Percentiles rank a stretch among this genome's conserved stretches.
phyloP scores from a whole-genome alignment of 1,140 invertebrate genomes.

The Drosophila punjabiensis region DNA sequence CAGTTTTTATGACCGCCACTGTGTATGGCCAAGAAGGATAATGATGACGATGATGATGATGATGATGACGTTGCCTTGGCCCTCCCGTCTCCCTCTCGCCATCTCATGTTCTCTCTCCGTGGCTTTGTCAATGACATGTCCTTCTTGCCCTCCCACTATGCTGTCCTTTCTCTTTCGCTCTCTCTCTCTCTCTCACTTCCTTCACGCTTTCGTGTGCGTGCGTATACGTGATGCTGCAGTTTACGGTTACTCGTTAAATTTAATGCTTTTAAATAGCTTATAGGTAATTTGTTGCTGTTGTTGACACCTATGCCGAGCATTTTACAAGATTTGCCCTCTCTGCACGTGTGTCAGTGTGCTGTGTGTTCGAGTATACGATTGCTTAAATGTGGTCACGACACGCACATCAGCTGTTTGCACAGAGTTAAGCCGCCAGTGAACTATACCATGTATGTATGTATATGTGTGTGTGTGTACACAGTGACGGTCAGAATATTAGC shows the following conservation, averaged over 20 bases:
- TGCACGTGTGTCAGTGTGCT: constrained; percentile 18
- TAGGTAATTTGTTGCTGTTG: constrained; percentile 64
- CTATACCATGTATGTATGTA: not conserved
- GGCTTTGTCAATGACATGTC: constrained; percentile 61
- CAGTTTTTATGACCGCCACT: constrained; percentile 70
- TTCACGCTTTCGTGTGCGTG: constrained; percentile 21
- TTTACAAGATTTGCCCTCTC: constrained; percentile 62
- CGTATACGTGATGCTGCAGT: constrained; percentile 67
- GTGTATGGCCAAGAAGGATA: constrained; percentile 40
- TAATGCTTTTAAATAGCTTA: constrained; percentile 67
- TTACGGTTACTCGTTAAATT: constrained; percentile 69
- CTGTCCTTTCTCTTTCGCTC: not conserved
- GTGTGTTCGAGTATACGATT: constrained; percentile 15
- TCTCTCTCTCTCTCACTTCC: not conserved
- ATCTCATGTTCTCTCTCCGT: constrained; percentile 12
- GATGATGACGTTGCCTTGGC: constrained; percentile 52
- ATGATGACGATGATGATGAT: constrained; percentile 30
- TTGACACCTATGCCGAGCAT: constrained; percentile 58
- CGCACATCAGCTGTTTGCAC: constrained; percentile 69
- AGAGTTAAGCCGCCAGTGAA: constrained; percentile 13
- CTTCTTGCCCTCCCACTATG: constrained; percentile 31
- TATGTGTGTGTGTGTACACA: not conserved
- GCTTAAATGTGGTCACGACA: constrained; percentile 49
- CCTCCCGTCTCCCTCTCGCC: not conserved
- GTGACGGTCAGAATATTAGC: constrained; percentile 20